These are phyloP conservation scores for Syngnathus floridae DNA, from an alignment of 2,113 vertebrate genomes.

Conservation along the genomic window DNA sequence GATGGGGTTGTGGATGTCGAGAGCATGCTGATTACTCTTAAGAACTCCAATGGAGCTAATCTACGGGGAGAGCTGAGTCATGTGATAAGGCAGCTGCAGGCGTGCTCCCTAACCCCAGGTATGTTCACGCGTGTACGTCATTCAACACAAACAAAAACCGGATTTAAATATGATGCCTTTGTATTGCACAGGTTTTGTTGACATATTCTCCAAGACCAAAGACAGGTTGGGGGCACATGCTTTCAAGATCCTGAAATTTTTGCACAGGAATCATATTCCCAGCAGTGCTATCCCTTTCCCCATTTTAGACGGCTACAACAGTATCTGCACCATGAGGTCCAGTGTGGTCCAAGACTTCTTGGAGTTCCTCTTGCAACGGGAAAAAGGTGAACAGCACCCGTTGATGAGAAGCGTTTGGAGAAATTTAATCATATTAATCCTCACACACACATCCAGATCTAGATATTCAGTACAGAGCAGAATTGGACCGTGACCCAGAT, in stretches of 20 bases:
- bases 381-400: slow-evolving; percentile 74
- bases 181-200: slow-evolving; percentile 80
- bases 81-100: slow-evolving; percentile 90
- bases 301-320: slow-evolving; percentile 87
- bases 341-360: slow-evolving; percentile 85
- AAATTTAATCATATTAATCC: not conserved
- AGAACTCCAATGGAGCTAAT: slow-evolving; percentile 90
- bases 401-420: not conserved
- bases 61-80: slow-evolving; percentile 93
- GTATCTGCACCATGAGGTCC: slow-evolving; percentile 88
- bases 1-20: slow-evolving; percentile 91
- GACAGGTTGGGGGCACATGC: slow-evolving; percentile 82
- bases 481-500: slow-evolving; percentile 80
- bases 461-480: slow-evolving; percentile 74
- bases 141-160: not conserved
- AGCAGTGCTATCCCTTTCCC: slow-evolving; percentile 87
- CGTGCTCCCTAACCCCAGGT: slow-evolving; percentile 95
- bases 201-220: slow-evolving; percentile 93
- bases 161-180: not conserved
- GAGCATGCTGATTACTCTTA: slow-evolving; percentile 86
- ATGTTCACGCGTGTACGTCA: slow-evolving; percentile 26
- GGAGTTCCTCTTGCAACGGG: slow-evolving; percentile 84
- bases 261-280: slow-evolving; percentile 89
- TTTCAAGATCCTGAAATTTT: slow-evolving; percentile 85
- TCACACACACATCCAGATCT: slow-evolving; percentile 55